Conservation (phyloP, 2,113 vertebrate species). For the Rhabdornis inornatus region DNA sequence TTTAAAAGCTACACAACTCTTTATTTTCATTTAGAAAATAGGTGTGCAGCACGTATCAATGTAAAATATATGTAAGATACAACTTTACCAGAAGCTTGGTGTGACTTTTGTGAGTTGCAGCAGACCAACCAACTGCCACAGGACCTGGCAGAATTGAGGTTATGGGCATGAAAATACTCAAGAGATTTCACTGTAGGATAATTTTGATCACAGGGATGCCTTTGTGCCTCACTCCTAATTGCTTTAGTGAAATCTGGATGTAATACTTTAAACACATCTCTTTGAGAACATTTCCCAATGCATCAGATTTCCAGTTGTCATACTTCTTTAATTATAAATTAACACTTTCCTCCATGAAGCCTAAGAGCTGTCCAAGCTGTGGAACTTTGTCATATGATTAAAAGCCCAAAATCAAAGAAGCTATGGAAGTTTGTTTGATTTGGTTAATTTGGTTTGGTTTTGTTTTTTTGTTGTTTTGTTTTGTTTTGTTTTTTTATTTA, state of each 20-base stretch:
- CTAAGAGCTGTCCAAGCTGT: background rate
- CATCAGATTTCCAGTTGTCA: background rate
- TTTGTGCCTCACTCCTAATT: background rate
- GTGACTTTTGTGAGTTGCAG: background rate
- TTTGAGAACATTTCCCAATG: background rate
- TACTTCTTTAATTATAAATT: background rate
- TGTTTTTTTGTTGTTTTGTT: background rate
- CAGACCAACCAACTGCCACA: background rate
- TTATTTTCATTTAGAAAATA: background rate
- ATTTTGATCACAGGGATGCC: background rate
- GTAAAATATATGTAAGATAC: background rate
- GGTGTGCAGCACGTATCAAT: background rate
- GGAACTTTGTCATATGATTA: background rate
- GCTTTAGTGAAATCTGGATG: background rate
- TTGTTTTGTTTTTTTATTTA: background rate
- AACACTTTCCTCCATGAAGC: background rate
- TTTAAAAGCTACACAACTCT: background rate
- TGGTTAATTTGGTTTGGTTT: background rate
- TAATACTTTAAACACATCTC: background rate
- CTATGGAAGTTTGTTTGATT: background rate
- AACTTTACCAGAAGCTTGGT: background rate
- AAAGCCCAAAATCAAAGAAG: background rate
- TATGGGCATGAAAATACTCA: background rate
- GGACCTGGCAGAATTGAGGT: background rate
- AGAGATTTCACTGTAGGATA: background rate